Evolutionary conservation across 2,888 invertebrate genomes (phyloP).

Genomic region (Bellardia bayeri): DNA sequence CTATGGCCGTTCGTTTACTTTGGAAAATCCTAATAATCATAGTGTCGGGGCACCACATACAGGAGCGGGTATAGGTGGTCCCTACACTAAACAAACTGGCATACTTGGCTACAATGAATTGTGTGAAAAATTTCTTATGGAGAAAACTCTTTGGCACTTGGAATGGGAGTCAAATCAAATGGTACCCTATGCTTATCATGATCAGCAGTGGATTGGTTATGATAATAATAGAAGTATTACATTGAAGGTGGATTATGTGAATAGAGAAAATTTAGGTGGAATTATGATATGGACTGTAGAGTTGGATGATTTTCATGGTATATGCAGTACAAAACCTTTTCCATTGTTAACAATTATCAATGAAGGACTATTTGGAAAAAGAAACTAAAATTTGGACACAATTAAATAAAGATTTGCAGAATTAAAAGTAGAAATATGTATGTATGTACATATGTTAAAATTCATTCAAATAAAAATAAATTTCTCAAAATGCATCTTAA

Average conservation of each 20-base stretch:
- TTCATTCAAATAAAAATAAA: no score
- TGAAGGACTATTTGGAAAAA: not conserved
- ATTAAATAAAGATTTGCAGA: no score
- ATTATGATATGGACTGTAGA: slow-evolving; percentile 92
- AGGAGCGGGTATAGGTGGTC: slow-evolving; percentile 84
- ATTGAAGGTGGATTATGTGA: slow-evolving; percentile 83
- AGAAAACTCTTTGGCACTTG: slow-evolving; percentile 85
- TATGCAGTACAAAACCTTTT: slow-evolving; percentile 86
- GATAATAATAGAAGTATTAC: slow-evolving; percentile 86
- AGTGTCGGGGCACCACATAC: slow-evolving; percentile 76
- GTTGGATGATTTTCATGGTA: slow-evolving; percentile 89
- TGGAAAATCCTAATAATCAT: slow-evolving; percentile 81
- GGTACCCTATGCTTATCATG: slow-evolving; percentile 87
- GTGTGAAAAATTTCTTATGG: slow-evolving; percentile 85
- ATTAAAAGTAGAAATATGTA: no score
- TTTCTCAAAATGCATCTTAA: no score
- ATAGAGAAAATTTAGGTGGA: slow-evolving; percentile 85
- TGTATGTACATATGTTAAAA: no score
- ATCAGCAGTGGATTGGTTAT: slow-evolving; percentile 88
- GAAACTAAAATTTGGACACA: not conserved
- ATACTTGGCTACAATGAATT: slow-evolving; percentile 89
- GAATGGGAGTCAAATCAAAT: slow-evolving; percentile 88
- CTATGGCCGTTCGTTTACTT: slow-evolving; percentile 89
- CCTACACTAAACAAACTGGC: slow-evolving; percentile 87
- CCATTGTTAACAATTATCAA: slow-evolving; percentile 85